Base-by-base conservation (phyloP, 2,113 vertebrate genomes). In the Leptosomus discolor region DNA sequence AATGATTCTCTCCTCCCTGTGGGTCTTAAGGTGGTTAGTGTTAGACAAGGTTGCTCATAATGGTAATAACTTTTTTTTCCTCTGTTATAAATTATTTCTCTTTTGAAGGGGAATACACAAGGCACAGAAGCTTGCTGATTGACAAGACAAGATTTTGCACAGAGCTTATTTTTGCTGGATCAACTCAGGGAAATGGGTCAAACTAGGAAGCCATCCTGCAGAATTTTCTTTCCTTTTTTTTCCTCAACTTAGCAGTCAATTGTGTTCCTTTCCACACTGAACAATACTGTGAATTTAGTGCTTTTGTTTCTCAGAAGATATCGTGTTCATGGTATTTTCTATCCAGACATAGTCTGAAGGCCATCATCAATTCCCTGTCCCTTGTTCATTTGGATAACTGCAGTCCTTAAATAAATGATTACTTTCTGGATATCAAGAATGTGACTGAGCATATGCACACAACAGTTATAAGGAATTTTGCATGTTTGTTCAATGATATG, bases 41-140 rank as follows among this genome's bases (percentile, higher is more conserved):
- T 91, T 93, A 90, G 74, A 61, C 29, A 85, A 85, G 32, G 45
- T 64, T 85, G 39, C 15, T 76, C 77, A 71, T 64, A 92, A 85
- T 0, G 0, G 12, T 63, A 91, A 48, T 77, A 91, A 70, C 6
- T 8, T 50, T 41, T 71, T 51, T 45, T 30, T 4, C 3, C 6
- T 11, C 12, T 6, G 0, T 34, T 79, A 53, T 79, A 60, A 88
- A 85, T 88, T 41, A 46, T 69, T 90, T 85, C 67, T 73, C 10
- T 53, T 90, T 73, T 69, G 36, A 82, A 78, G 36, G 21, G 27
- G 34, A 82, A 3, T 27, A 57, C 27, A 39, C 12, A 68, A n/a
- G 39, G 48, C 53, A 81, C 13, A 61, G 19, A 79, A 53, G 3
- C 43, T 76, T 74, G 7, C 7, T 86, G 11, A 68, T 70, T 60